Evolutionary conservation across 2,888 invertebrate species (phyloP).

Genomic region (Drosophila atripex): DNA sequence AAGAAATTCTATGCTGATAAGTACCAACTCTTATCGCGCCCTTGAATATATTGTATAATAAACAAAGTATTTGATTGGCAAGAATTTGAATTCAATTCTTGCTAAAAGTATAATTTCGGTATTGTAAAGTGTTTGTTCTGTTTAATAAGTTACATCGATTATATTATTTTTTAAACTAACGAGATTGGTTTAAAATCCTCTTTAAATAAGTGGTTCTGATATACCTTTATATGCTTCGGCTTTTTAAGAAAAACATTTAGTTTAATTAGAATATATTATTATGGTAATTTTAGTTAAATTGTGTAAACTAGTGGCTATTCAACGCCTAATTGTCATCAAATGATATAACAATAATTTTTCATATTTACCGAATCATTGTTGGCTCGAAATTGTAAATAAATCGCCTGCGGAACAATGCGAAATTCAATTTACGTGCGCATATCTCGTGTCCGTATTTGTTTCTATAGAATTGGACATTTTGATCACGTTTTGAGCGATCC

Average conservation of each 20-base stretch:
- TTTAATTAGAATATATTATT: not conserved
- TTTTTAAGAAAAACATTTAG: not conserved
- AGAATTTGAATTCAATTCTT: not conserved
- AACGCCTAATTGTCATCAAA: not conserved
- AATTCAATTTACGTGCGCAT: conserved; percentile 28
- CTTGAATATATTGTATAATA: conserved; percentile 1
- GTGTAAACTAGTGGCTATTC: not conserved
- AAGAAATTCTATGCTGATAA: conserved; percentile 1
- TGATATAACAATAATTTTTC: not conserved
- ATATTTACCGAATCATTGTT: conserved; percentile 3
- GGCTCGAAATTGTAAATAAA: conserved; percentile 23
- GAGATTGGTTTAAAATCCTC: too few species aligned
- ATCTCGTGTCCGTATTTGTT: conserved; percentile 25
- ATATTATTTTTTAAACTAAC: too few species aligned
- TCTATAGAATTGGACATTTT: conserved; percentile 36
- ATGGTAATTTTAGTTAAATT: not conserved
- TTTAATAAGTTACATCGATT: too few species aligned
- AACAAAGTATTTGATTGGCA: not conserved
- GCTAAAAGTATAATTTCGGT: not conserved
- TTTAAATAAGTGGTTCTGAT: too few species aligned
- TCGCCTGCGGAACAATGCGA: conserved; percentile 11
- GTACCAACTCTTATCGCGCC: not conserved
- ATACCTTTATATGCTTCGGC: not conserved
- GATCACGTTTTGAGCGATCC: conserved; percentile 56
- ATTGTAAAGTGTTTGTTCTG: too few species aligned